These are phyloP conservation scores for Bombus pascuorum DNA, from an alignment of 1,140 invertebrate species.

Conservation along the genomic window DNA sequence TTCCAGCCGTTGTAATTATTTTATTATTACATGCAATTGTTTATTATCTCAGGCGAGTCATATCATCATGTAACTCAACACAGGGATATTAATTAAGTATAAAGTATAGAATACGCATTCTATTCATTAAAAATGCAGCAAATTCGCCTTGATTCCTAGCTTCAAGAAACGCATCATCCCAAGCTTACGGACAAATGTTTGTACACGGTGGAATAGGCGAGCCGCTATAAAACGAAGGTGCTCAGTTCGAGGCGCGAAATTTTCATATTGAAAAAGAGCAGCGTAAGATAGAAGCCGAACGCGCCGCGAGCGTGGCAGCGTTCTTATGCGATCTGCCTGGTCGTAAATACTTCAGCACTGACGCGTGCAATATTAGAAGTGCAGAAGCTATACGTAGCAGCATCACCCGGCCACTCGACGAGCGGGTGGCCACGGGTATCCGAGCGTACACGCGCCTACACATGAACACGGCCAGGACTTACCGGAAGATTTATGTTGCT, in stretches of 20 bases:
- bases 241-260: not conserved
- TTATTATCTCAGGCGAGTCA: too few species aligned
- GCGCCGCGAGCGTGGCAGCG: constrained; percentile 17
- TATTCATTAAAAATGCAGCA: not conserved
- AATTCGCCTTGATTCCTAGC: not conserved
- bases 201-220: not conserved
- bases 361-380: constrained; percentile 80
- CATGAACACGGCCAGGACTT: constrained; percentile 5
- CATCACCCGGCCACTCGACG: constrained; percentile 75
- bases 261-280: constrained; percentile 39
- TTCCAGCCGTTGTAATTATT: too few species aligned
- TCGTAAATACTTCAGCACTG: constrained; percentile 80
- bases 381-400: constrained; percentile 70
- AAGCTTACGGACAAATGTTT: not conserved
- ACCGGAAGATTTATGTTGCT: constrained; percentile 74
- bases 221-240: constrained; percentile 14
- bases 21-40: too few species aligned
- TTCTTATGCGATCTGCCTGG: constrained; percentile 68
- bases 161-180: not conserved
- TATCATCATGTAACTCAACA: too few species aligned
- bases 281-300: constrained; percentile 37
- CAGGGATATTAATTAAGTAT: too few species aligned
- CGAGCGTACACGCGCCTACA: constrained; percentile 50
- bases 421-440: constrained; percentile 51
- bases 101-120: too few species aligned